Base-by-base conservation (phyloP, 2,797 vertebrate species). In the Phalloptychus januarius region DNA sequence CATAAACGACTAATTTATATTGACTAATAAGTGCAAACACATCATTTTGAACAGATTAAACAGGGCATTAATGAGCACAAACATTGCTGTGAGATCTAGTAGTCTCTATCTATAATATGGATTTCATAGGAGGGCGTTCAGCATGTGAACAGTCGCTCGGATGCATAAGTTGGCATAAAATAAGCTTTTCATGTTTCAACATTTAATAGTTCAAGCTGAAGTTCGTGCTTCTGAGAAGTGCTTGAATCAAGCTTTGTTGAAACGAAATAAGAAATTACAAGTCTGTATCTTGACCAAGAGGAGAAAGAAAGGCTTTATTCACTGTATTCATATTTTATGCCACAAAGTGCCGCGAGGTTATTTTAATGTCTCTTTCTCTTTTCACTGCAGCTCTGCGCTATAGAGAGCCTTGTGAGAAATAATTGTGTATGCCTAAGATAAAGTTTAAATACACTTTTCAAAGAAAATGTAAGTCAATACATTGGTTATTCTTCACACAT, bases 1-100 rank as follows among this genome's bases (percentile, higher is more conserved):
- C 58, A 69, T 67, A 58, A 78, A 46, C 7, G 42, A 46, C 69
- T 28, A 20, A 71, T 77, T 25, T 33, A 61, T n/a, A 13, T 31
- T 44, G 11, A 46, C 2, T 72, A 36, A 50, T 72, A 28, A n/a
- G 31, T 65, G 36, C 6, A 46, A 77, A 61, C 56, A 38, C 70
- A 48, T 23, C 16, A 40, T 20, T 25, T 4, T 50, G n/a, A 65
- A 42, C 75, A 44, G 42, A 78, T 71, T 46, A 56, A 70, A 74
- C 52, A 45, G 3, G 28, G 52, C 11, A 15, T 46, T 25, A 46
- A 36, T 58, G 23, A 75, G 45, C 3, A 56, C 38, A 67, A 54
- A 33, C 3, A 52, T 2, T 7, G 16, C 28, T 31, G 38, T 20
- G 58, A 67, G 56, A 20, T 28, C 67, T 36, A 18, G 71, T 28